Conservation (phyloP, 1,140 invertebrate species). For the Triops longicaudatus region DNA sequence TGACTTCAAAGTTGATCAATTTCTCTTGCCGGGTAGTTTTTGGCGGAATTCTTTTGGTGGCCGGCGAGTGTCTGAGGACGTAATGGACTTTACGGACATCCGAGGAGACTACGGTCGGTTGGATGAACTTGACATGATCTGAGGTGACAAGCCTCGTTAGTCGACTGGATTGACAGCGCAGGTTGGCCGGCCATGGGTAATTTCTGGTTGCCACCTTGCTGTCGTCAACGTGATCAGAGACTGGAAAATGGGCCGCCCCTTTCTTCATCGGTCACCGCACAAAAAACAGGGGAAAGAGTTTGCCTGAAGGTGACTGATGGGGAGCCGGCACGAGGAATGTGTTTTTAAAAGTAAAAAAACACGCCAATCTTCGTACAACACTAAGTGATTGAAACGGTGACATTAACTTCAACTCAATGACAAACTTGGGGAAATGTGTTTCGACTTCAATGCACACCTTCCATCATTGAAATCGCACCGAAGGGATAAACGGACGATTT, state of each 20-base stretch:
- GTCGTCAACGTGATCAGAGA: conserved; percentile 25
- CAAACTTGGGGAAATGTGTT: not conserved
- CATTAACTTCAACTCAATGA: not conserved
- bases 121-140: conserved; percentile 23
- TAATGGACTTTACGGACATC: not conserved
- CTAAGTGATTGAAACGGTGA: conserved; percentile 10
- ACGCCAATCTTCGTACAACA: conserved; percentile 1
- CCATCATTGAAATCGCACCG: no score
- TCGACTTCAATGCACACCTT: not conserved
- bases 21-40: not conserved
- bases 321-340: not conserved
- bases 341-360: conserved; percentile 9
- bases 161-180: conserved; percentile 22
- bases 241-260: conserved; percentile 17
- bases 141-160: conserved; percentile 25
- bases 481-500: no score
- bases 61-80: not conserved
- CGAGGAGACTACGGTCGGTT: conserved; percentile 8
- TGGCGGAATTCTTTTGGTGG: not conserved
- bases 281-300: not conserved
- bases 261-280: conserved; percentile 3
- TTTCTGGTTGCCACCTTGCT: conserved; percentile 25
- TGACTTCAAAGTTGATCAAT: not conserved
- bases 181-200: conserved; percentile 23
- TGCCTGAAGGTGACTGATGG: conserved; percentile 1